A percentile compares a stretch with the other conserved stretches of the same genome.
phyloP scores from a whole-genome alignment of 1,140 invertebrate species.

The Diuraphis noxia region DNA sequence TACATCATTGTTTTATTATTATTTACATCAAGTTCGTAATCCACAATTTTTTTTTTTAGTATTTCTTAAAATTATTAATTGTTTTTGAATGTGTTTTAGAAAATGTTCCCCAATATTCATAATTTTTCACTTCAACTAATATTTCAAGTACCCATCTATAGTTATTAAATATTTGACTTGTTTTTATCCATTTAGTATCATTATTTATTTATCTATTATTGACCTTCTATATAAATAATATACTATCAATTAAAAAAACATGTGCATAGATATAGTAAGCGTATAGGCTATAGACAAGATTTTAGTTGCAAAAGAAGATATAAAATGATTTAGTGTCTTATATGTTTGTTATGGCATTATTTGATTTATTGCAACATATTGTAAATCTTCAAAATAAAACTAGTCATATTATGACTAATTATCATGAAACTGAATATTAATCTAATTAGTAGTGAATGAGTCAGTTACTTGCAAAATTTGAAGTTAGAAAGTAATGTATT shows the following conservation, averaged over 20 bases:
- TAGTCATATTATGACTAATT: neutral
- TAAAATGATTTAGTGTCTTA: neutral
- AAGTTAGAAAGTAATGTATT: neutral
- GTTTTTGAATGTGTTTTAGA: neutral
- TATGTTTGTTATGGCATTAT: neutral
- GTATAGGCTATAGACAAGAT: neutral
- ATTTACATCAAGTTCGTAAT: neutral
- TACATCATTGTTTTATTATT: neutral
- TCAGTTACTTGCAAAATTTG: neutral
- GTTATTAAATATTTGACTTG: neutral
- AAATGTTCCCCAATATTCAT: neutral
- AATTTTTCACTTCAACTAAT: neutral
- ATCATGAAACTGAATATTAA: neutral
- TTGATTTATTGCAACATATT: constrained; percentile 14
- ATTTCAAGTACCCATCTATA: neutral
- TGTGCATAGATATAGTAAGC: neutral
- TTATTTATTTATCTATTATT: neutral
- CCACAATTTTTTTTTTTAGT: neutral
- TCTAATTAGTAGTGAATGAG: neutral
- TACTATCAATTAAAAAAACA: neutral
- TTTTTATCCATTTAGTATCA: neutral
- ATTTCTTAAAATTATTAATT: neutral
- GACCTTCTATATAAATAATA: neutral
- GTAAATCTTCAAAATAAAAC: neutral
- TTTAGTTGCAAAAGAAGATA: neutral